Evolutionary conservation across 2,113 vertebrate species (phyloP).

Genomic region (Rutilus rutilus): DNA sequence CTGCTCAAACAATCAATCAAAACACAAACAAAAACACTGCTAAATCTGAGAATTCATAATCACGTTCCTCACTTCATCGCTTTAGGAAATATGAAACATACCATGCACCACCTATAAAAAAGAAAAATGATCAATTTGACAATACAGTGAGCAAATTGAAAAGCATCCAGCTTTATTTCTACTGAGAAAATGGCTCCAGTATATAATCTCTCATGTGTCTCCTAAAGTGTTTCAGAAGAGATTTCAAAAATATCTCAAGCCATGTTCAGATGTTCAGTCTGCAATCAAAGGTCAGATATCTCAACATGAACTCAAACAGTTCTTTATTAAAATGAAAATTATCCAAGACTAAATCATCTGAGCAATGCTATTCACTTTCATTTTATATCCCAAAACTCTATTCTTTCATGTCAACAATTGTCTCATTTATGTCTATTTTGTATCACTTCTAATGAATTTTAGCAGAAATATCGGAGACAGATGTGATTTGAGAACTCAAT

Average conservation of each 20-base stretch:
- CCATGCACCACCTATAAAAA: neutral
- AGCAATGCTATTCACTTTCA: neutral
- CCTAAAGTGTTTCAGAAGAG: neutral
- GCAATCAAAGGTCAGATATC: neutral
- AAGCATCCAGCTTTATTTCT: neutral
- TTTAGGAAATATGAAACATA: neutral
- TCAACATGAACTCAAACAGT: neutral
- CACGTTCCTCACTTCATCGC: neutral
- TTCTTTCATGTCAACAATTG: neutral
- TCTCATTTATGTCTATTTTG: neutral
- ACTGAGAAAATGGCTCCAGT: neutral
- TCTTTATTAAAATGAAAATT: neutral
- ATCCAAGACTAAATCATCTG: neutral
- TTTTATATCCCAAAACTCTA: neutral
- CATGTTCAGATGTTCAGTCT: neutral
- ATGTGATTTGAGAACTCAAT: neutral
- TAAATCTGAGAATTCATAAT: neutral
- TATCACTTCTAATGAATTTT: neutral
- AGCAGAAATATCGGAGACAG: neutral
- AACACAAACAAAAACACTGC: neutral
- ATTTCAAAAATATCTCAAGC: neutral
- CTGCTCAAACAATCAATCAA: slow-evolving; percentile 1
- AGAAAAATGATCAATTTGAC: neutral
- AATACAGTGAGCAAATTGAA: neutral
- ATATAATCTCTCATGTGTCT: neutral